Conservation (phyloP, 1,140 invertebrate genomes). For the Apis laboriosa region DNA sequence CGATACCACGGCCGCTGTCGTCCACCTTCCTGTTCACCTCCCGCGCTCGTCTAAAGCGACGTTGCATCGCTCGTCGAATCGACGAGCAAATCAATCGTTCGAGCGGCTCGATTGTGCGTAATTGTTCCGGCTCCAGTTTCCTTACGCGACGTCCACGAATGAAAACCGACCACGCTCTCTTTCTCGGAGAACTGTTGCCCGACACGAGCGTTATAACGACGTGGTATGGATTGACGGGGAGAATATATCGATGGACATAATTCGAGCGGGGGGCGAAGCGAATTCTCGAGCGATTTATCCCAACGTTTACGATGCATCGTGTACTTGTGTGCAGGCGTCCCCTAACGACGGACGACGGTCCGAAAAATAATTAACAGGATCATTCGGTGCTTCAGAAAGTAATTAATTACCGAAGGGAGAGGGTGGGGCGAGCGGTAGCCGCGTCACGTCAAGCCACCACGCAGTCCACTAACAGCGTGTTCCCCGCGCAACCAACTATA, state of each 20-base stretch:
- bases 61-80: background rate
- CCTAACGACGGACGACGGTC: background rate
- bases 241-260: background rate
- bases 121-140: too few species aligned
- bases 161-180: too few species aligned
- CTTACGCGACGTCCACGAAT: background rate
- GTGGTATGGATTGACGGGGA: too few species aligned
- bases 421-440: slow-evolving; percentile 13
- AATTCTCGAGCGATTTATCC: slow-evolving; percentile 4
- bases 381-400: slow-evolving; percentile 25
- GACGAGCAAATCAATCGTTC: background rate
- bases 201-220: too few species aligned
- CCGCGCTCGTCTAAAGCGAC: slow-evolving; percentile 14
- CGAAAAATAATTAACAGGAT: slow-evolving; percentile 43
- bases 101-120: too few species aligned
- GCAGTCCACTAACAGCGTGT: slow-evolving; percentile 35
- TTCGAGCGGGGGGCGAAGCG: background rate
- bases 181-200: too few species aligned
- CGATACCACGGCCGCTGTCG: slow-evolving; percentile 28
- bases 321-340: background rate
- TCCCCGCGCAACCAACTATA: slow-evolving; percentile 26
- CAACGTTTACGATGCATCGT: background rate
- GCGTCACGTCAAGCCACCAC: slow-evolving; percentile 2
- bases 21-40: background rate
- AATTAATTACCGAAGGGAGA: slow-evolving; percentile 41